A percentile compares a stretch with the other conserved stretches of the same genome.
phyloP scores from a whole-genome alignment of 2,797 vertebrate genomes.

The Heliangelus exortis region DNA sequence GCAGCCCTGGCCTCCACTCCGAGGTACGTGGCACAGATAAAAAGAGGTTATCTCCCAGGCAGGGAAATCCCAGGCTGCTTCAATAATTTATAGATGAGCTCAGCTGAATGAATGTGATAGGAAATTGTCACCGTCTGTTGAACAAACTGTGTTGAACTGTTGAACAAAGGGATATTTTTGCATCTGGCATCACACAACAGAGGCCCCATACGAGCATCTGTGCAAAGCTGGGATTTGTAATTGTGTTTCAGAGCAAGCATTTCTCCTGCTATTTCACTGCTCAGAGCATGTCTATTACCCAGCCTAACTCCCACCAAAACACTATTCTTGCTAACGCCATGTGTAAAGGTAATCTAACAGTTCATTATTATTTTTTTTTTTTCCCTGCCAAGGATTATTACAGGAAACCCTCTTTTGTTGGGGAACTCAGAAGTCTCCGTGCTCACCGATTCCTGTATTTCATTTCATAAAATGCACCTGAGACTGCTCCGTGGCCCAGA shows the following conservation, averaged over 20 bases:
- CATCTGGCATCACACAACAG: constrained; percentile 35
- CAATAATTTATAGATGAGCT: constrained; percentile 51
- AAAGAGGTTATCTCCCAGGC: constrained; percentile 27
- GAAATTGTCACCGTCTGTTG: constrained; percentile 67
- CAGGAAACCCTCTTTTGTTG: background rate
- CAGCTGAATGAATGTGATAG: constrained; percentile 18
- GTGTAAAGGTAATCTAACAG: background rate
- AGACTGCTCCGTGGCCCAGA: background rate
- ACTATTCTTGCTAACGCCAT: background rate
- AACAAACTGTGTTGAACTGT: constrained; percentile 61
- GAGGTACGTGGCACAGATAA: background rate
- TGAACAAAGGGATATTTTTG: constrained; percentile 59
- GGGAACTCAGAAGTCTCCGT: background rate
- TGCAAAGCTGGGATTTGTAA: constrained; percentile 6
- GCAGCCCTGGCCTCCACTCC: background rate
- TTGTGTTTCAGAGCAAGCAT: background rate
- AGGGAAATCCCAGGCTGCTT: constrained; percentile 54
- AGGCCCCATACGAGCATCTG: constrained; percentile 47
- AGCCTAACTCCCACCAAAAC: background rate
- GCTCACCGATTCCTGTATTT: background rate
- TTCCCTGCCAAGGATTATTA: background rate
- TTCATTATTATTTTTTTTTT: background rate
- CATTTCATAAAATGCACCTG: background rate
- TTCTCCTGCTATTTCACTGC: background rate
- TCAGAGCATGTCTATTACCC: background rate